A percentile compares a stretch with the other conserved stretches of the same genome.
Evolutionary conservation across 2,113 vertebrate genomes (phyloP).

Genomic region (Neofelis nebulosa): DNA sequence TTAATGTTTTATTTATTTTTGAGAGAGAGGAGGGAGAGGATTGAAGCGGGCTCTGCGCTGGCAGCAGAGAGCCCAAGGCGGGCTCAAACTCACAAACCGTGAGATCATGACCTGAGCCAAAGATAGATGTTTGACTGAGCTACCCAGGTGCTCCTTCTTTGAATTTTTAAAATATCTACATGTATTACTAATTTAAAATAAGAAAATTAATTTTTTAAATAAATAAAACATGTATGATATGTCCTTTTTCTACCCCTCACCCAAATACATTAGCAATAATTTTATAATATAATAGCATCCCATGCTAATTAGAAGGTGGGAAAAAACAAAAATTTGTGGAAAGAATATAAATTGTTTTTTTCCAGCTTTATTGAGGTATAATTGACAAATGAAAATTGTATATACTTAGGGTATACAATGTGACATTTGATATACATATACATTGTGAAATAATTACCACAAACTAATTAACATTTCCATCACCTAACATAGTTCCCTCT

Average conservation of each 20-base stretch:
- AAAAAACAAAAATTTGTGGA: not conserved
- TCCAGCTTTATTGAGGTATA: not conserved
- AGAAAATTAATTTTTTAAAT: slow-evolving; percentile 1
- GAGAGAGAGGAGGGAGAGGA: too few relatives aligned
- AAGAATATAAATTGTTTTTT: slow-evolving; percentile 8
- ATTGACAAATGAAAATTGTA: not conserved
- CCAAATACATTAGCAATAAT: not conserved
- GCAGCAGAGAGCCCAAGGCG: too few relatives aligned
- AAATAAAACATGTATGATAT: not conserved
- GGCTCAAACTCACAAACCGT: too few relatives aligned
- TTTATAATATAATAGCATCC: not conserved
- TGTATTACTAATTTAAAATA: slow-evolving; percentile 16
- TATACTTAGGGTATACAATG: not conserved
- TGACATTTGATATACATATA: not conserved
- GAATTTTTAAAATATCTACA: not conserved
- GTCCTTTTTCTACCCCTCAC: not conserved
- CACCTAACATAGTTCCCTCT: not conserved
- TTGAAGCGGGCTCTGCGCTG: too few relatives aligned
- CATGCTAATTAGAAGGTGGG: not conserved
- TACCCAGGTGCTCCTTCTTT: not conserved
- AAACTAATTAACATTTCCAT: not conserved
- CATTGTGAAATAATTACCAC: not conserved
- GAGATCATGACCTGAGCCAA: too few relatives aligned
- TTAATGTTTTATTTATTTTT: too few relatives aligned
- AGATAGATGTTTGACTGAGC: too few relatives aligned